Evolutionary conservation across 2,888 invertebrate species (phyloP).

Genomic region (Chloroclysta siterata): DNA sequence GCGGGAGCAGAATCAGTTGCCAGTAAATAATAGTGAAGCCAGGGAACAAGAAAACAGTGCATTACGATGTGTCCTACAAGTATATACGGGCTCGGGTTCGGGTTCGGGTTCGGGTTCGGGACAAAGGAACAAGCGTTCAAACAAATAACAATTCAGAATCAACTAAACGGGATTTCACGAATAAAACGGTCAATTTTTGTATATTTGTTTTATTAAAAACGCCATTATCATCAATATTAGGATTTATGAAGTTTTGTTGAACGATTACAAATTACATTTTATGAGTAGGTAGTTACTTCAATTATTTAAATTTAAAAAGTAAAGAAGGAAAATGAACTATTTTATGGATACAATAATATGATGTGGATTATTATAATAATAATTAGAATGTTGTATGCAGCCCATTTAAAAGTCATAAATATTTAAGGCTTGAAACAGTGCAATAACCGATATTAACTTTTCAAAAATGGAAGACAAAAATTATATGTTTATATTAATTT

Average conservation of each 20-base stretch:
- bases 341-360: slow-evolving; percentile 56
- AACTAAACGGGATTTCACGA: slow-evolving; percentile 44
- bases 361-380: slow-evolving; percentile 54
- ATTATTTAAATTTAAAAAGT: slow-evolving; percentile 75
- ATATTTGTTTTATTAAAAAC: slow-evolving; percentile 85
- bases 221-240: slow-evolving; percentile 85
- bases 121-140: slow-evolving; percentile 34
- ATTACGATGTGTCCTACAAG: slow-evolving; percentile 12
- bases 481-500: slow-evolving; percentile 56
- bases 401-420: slow-evolving; percentile 50
- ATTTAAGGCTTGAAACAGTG: slow-evolving; percentile 30
- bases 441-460: slow-evolving; percentile 37
- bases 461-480: slow-evolving; percentile 66
- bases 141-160: slow-evolving; percentile 32
- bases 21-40: slow-evolving; percentile 57
- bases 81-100: slow-evolving; percentile 20
- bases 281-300: slow-evolving; percentile 83
- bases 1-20: slow-evolving; percentile 58
- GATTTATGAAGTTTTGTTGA: slow-evolving; percentile 85
- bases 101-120: slow-evolving; percentile 16
- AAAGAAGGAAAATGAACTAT: slow-evolving; percentile 75
- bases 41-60: slow-evolving; percentile 55
- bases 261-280: slow-evolving; percentile 80
- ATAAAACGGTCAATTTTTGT: slow-evolving; percentile 80
- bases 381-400: slow-evolving; percentile 55